phyloP scores from a whole-genome alignment of 1,140 invertebrate species.

The Pectinophora gossypiella region DNA sequence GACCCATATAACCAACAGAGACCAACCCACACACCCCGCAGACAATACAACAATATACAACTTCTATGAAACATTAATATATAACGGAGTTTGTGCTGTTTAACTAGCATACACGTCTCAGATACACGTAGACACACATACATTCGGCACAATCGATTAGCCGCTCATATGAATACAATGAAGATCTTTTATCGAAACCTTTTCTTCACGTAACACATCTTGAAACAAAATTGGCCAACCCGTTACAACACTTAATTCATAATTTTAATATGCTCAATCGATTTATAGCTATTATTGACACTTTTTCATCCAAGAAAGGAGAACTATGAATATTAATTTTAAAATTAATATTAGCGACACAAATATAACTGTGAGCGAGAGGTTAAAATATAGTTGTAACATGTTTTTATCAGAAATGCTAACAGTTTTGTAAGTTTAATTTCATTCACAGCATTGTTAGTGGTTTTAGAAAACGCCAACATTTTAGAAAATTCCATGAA shows the following conservation, averaged over 20 bases:
- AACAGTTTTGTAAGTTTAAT: too few relatives aligned
- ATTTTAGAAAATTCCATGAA: slow-evolving; percentile 35
- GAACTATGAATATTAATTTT: too few relatives aligned
- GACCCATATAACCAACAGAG: slow-evolving; percentile 32
- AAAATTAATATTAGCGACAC: too few relatives aligned
- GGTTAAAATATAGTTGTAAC: too few relatives aligned
- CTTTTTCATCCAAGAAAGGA: too few relatives aligned
- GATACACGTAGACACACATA: too few relatives aligned
- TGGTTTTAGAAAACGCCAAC: too few relatives aligned
- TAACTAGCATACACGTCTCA: slow-evolving; percentile 23
- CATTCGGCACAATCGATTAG: slow-evolving; percentile 33
- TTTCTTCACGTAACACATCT: slow-evolving; percentile 27
- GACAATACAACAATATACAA: slow-evolving; percentile 51
- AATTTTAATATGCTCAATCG: too few relatives aligned
- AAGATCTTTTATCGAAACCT: slow-evolving; percentile 29
- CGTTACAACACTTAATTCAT: slow-evolving; percentile 22
- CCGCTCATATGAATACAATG: slow-evolving; percentile 53
- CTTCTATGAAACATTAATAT: slow-evolving; percentile 38
- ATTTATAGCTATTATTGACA: too few relatives aligned
- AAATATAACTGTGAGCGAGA: too few relatives aligned
- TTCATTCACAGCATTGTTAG: too few relatives aligned
- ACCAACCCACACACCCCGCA: slow-evolving; percentile 32
- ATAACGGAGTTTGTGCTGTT: slow-evolving; percentile 25
- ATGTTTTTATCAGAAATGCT: too few relatives aligned
- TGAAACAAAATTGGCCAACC: slow-evolving; percentile 20